Base-by-base conservation (phyloP, 2,888 invertebrate genomes). In the Cataglyphis rosenhaueri region DNA sequence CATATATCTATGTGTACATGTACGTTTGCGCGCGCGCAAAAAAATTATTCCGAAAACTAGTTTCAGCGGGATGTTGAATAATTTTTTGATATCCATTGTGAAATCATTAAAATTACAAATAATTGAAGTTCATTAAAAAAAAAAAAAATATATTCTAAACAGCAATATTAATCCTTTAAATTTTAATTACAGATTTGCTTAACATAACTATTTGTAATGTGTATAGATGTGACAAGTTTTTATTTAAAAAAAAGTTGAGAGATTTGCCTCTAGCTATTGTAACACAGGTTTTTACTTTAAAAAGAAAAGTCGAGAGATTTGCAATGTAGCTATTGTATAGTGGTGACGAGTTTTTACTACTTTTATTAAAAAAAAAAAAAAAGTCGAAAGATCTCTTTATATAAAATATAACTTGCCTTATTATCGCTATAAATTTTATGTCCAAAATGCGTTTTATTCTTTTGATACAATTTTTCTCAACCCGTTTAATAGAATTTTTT, bases 11-110 rank as follows among this genome's bases (percentile, higher is more conserved):
- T 1, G 18, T 25, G 15, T 10, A 9, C 1, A 5, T 25, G 0
- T 10, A 4, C n/a, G 12, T 29, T 25, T n/a, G 32, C 48, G 15
- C 10, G 48, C 52, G 38, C 25, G 25, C 25, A 25, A 5, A 65
- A 35, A 52, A 52, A 71, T 76, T 59, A 74, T 78, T 66, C 64
- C 55, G 85, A 84, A 84, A 44, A 75, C 57, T 76, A 84, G 83
- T 84, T 86, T 85, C 68, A 83, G 32, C 44, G 62, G 41, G 55
- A 44, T 29, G 15, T 15, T 21, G 29, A 57, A 44, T 9, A 18
- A 12, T 29, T 75, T 29, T 68, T 70, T 48, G 38, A 66, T 44
- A 29, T 82, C 5, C 18, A 18, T 21, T 32, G n/a, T 18, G 2
- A 57, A 78, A 10, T 25, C 21, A 6, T 48, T 35, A 66, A 5